Conservation (phyloP, 2,888 invertebrate genomes). For the Eristalis pertinax region DNA sequence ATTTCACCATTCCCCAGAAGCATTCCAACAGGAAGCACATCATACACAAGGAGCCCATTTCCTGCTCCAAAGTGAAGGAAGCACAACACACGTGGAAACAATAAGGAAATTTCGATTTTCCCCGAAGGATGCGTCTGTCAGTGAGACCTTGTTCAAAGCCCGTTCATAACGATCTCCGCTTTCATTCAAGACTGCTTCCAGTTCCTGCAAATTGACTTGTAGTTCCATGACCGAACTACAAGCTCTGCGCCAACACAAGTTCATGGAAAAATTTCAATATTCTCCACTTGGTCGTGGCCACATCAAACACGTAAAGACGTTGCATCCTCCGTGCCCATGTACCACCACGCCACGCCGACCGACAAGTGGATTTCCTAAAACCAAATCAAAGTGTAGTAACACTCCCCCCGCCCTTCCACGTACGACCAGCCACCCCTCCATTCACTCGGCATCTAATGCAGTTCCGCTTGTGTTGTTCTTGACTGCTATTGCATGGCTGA, state of each 20-base stretch:
- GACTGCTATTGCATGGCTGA: constrained; percentile 60
- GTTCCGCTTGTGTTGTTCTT: constrained; percentile 57
- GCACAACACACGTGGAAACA: no score
- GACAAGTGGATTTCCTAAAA: constrained; percentile 18
- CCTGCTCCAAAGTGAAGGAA: no score
- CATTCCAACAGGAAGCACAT: no score
- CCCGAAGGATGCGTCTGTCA: no score
- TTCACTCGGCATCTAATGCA: constrained; percentile 32
- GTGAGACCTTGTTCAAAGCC: no score
- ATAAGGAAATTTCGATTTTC: no score
- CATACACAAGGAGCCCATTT: no score
- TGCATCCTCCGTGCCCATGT: not conserved
- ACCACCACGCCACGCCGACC: not conserved
- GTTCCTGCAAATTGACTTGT: not conserved
- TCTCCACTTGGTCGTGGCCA: not conserved
- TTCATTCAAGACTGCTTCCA: not conserved
- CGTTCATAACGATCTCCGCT: no score
- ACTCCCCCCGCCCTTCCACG: not conserved
- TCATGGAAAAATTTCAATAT: not conserved
- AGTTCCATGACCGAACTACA: not conserved
- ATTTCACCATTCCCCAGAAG: no score
- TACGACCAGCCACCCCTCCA: not conserved
- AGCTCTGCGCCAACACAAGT: not conserved
- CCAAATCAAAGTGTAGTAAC: constrained; percentile 28
- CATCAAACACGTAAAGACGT: not conserved